Evolutionary conservation across 2,888 invertebrate species (phyloP), one percentile per base, ranked within the genome.

Genomic region (Leptopterna dolabrata): DNA sequence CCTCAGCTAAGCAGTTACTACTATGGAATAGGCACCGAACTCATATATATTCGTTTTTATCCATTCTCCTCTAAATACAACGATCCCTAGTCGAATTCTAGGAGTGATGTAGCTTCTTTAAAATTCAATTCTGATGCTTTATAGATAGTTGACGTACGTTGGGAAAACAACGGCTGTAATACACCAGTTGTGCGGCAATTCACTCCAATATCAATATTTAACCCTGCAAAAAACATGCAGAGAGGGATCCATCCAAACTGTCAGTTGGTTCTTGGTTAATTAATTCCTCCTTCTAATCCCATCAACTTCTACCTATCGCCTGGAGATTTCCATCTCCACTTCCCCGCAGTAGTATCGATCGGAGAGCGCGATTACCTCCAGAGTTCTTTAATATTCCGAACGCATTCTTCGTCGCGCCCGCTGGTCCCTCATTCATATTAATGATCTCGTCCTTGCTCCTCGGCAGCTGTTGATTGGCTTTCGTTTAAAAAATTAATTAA

Each of bases 401-500:
- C 63, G 63, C 24, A 63, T 63, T 63, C 63, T 63, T 63, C 47
- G 47, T 47, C 47, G 47, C 47, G 13, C 47, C 16, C 63, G 24
- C 24, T 27, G 24, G 63, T 24, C 63, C 55, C 63, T 63, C 63
- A 63, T 63, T 63, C 63, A 63, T 63, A 63, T 63, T 63, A 63
- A 63, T 63, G 63, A 63, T 19, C 63, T 27, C 63, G 4, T 27
- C 13, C 24, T 27, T 9, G 9, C 63, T 19, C 13, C 47, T 14
- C 47, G 43, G 43, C 43, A 43, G 7, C 47, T 16, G 63, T 63
- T 63, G 63, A 63, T 63, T 63, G 63, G 63, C 63, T 63, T 63
- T 63, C 63, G 63, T 63, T 63, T 63, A 63, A 63, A 63, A 63
- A 63, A 63, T 63, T 63, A 63, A 63, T 63, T 63, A 63, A 63